These are phyloP conservation scores for Drosophila niveifrons DNA, from an alignment of 2,888 invertebrate genomes.

Conservation along the genomic window DNA sequence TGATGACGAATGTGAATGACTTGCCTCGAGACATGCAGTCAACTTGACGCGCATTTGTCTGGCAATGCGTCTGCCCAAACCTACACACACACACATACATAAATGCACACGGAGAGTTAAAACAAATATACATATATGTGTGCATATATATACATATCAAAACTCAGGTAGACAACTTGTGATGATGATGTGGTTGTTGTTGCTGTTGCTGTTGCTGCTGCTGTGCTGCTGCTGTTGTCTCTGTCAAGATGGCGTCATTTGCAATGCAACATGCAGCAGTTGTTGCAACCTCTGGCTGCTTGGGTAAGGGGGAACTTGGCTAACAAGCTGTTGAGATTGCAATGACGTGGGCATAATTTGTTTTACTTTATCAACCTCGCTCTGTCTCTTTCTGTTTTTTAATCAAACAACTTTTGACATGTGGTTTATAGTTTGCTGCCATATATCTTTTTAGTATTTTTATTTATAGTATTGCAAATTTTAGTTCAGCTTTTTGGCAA, in stretches of 20 bases:
- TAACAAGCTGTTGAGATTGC: constrained; percentile 79
- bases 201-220: constrained; percentile 38
- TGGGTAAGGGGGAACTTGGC: constrained; percentile 25
- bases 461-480: constrained; percentile 14
- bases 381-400: constrained; percentile 23
- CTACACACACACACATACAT: constrained; percentile 50
- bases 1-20: constrained; percentile 81
- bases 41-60: constrained; percentile 81
- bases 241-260: constrained; percentile 77
- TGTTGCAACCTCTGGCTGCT: constrained; percentile 40
- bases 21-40: constrained; percentile 80
- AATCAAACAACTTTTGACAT: constrained; percentile 30
- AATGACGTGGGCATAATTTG: constrained; percentile 76
- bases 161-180: constrained; percentile 45
- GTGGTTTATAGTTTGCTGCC: constrained; percentile 19
- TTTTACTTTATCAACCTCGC: constrained; percentile 64
- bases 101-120: constrained; percentile 31
- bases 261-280: constrained; percentile 54
- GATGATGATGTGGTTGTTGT: constrained; percentile 45
- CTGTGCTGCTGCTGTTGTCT: constrained; percentile 50
- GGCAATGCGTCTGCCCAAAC: constrained; percentile 76
- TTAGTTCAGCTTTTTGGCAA: background rate
- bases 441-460: background rate
- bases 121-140: constrained; percentile 35
- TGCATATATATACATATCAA: constrained; percentile 23